phyloP scores from a whole-genome alignment of 1,140 invertebrate species.

The Cataglyphis hispanica region DNA sequence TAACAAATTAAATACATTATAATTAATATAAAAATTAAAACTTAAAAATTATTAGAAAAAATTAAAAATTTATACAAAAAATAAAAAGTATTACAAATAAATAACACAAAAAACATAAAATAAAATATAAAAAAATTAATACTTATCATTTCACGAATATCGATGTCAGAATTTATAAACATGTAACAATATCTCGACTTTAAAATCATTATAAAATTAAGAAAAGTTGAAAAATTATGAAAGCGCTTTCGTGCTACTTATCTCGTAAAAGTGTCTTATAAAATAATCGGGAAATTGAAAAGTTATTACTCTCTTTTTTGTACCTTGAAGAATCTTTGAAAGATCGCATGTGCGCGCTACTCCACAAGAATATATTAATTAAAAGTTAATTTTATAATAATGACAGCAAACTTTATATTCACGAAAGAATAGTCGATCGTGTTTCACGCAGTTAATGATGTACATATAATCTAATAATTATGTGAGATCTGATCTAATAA shows the following conservation, averaged over 20 bases:
- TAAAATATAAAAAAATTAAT: too few relatives aligned
- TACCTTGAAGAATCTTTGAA: not conserved
- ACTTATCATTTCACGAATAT: not conserved
- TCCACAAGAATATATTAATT: constrained; percentile 31
- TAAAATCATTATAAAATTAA: constrained; percentile 19
- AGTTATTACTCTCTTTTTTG: not conserved
- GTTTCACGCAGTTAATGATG: constrained; percentile 22
- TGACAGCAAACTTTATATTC: constrained; percentile 34
- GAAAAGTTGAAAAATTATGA: constrained; percentile 3
- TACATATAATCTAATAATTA: constrained; percentile 44
- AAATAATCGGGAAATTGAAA: not conserved
- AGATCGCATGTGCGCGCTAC: not conserved
- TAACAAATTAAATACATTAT: too few relatives aligned
- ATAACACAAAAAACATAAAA: too few relatives aligned
- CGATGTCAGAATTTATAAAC: not conserved
- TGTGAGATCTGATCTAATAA: constrained; percentile 36
- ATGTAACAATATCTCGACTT: not conserved
- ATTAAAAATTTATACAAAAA: too few relatives aligned
- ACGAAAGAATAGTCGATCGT: not conserved
- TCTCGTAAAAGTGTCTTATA: not conserved
- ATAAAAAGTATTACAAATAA: too few relatives aligned
- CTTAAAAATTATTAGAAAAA: too few relatives aligned
- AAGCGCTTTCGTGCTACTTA: not conserved
- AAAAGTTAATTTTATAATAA: constrained; percentile 44
- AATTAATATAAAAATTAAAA: too few relatives aligned